Conservation (phyloP, 2,113 vertebrate genomes). For the Brachyistius frenatus region DNA sequence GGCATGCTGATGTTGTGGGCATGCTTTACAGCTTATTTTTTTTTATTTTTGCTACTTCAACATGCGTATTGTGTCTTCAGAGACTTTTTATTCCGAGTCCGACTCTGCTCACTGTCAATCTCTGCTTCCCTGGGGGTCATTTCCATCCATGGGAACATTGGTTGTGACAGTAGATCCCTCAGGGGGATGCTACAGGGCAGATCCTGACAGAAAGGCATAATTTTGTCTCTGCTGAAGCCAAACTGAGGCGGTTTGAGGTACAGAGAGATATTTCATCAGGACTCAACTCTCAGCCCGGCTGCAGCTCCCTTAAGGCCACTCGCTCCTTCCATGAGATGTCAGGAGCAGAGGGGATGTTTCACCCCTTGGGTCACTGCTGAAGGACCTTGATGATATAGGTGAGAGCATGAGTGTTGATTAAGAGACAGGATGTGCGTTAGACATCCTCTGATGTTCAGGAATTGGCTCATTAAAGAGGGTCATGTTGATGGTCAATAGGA, state of each 20-base stretch:
- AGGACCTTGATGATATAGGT: slow-evolving; percentile 69
- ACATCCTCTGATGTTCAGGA: slow-evolving; percentile 82
- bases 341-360: slow-evolving; percentile 58
- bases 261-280: background rate
- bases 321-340: slow-evolving; percentile 17
- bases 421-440: slow-evolving; percentile 78
- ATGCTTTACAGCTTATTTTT: slow-evolving; percentile 73
- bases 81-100: slow-evolving; percentile 73
- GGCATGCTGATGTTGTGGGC: slow-evolving; percentile 53
- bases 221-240: slow-evolving; percentile 21
- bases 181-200: slow-evolving; percentile 37
- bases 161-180: slow-evolving; percentile 62
- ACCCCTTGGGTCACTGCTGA: slow-evolving; percentile 39
- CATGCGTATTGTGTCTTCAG: slow-evolving; percentile 66
- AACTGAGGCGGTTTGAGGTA: slow-evolving; percentile 20
- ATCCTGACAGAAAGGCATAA: slow-evolving; percentile 55
- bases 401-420: slow-evolving; percentile 74
- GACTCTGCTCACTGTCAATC: slow-evolving; percentile 74
- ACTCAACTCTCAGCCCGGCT: background rate
- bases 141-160: slow-evolving; percentile 78
- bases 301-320: slow-evolving; percentile 1
- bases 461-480: slow-evolving; percentile 80
- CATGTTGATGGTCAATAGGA: slow-evolving; percentile 70
- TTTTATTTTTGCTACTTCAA: slow-evolving; percentile 65
- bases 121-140: slow-evolving; percentile 60